Evolutionary conservation across 2,113 vertebrate species (phyloP).

Genomic region (Grammomys dolichurus): DNA sequence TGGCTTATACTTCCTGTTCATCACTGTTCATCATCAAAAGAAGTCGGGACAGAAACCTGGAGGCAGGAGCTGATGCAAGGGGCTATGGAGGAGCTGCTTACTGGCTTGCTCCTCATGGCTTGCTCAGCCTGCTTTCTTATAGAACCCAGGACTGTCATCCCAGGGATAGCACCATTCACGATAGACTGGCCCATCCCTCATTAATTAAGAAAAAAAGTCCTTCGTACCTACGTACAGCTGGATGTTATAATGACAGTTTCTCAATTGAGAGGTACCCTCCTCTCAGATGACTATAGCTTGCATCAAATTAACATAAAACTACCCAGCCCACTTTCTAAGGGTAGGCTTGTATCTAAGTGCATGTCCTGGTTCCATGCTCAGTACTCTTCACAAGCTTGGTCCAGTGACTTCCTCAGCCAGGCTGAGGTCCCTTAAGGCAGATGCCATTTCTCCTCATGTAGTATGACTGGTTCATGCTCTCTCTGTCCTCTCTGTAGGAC

Average conservation of each 20-base stretch:
- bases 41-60: neutral
- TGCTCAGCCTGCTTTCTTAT: neutral
- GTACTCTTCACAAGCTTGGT: too few species aligned
- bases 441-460: neutral
- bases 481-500: neutral
- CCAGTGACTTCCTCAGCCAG: neutral
- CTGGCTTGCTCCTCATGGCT: neutral
- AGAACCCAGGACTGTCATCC: neutral
- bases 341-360: neutral
- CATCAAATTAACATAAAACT: neutral
- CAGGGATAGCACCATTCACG: neutral
- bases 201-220: neutral
- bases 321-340: neutral
- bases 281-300: neutral
- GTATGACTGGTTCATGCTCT: neutral
- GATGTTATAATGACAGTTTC: neutral
- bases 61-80: neutral
- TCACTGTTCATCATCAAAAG: neutral
- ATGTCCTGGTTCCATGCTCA: too few species aligned
- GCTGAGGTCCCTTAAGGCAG: neutral
- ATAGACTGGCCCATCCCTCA: neutral
- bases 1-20: neutral
- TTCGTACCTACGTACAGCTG: too few species aligned
- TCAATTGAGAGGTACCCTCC: neutral
- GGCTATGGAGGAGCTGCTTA: neutral